Conservation (phyloP, 2,113 vertebrate genomes). For the Macrotus californicus region DNA sequence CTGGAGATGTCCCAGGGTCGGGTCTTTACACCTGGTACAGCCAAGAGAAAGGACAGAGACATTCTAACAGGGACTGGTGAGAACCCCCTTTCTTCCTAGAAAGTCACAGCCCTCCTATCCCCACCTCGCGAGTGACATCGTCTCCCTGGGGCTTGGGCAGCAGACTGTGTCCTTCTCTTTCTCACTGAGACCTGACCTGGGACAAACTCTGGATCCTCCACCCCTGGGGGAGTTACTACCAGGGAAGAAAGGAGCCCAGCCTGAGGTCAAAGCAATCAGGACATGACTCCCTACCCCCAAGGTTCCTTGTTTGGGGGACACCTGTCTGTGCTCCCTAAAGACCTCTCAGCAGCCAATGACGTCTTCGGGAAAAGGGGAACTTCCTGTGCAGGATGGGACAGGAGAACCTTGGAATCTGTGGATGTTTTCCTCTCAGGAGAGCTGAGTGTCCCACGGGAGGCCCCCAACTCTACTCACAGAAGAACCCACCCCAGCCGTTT, state of each 20-base stretch:
- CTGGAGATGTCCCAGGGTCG: too few species aligned
- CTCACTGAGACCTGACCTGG: neutral
- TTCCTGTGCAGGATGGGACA: fast-evolving
- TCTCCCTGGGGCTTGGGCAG: neutral
- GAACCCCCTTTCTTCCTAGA: too few species aligned
- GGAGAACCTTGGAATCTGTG: neutral
- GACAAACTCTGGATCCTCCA: neutral
- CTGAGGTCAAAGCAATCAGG: neutral
- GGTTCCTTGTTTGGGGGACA: neutral
- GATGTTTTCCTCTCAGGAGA: neutral
- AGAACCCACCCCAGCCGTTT: neutral
- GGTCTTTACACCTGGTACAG: too few species aligned
- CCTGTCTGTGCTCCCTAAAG: neutral
- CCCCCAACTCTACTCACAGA: too few species aligned
- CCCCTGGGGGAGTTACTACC: neutral
- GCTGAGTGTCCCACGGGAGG: neutral
- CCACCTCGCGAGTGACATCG: neutral
- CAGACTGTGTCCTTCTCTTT: neutral
- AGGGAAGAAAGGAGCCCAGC: neutral
- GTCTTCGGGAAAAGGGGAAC: neutral
- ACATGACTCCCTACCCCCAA: neutral
- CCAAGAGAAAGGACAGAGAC: too few species aligned
- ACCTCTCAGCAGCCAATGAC: too few species aligned
- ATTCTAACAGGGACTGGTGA: too few species aligned
- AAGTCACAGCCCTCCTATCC: neutral